Percentiles rank a stretch among this genome's conserved stretches.
Evolutionary conservation across 2,797 vertebrate genomes (phyloP).

Genomic region (Karalla daura): DNA sequence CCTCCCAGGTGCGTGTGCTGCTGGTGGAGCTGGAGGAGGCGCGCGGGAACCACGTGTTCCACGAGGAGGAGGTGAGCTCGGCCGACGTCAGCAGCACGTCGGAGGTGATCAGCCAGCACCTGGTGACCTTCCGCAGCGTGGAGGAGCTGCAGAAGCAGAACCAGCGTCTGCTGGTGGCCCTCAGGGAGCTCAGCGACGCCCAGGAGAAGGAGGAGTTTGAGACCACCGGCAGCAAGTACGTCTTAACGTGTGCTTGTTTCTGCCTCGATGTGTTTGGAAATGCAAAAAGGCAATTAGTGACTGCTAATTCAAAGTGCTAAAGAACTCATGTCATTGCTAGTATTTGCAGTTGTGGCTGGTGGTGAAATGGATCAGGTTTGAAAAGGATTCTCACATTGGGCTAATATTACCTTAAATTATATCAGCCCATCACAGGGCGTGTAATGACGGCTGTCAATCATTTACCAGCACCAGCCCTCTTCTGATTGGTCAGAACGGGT

Average conservation of each 20-base stretch:
- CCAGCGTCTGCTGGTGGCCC: conserved; percentile 91
- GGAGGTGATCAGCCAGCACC: conserved; percentile 94
- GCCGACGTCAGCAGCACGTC: conserved; percentile 94
- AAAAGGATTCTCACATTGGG: too few relatives aligned
- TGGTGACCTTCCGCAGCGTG: conserved; percentile 95
- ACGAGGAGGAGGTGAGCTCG: conserved; percentile 90
- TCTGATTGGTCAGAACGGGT: too few relatives aligned
- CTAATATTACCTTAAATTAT: too few relatives aligned
- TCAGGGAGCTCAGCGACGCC: conserved; percentile 92
- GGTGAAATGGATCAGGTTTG: too few relatives aligned
- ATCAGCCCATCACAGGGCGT: too few relatives aligned
- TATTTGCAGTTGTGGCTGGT: too few relatives aligned
- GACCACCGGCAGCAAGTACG: conserved; percentile 85
- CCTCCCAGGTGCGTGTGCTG: conserved; percentile 89
- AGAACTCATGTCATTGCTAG: too few relatives aligned
- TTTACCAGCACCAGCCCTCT: too few relatives aligned
- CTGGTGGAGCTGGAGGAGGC: conserved; percentile 97
- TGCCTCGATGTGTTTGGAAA: background rate
- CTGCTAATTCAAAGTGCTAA: too few relatives aligned
- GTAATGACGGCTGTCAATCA: too few relatives aligned
- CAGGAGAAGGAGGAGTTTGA: conserved; percentile 93
- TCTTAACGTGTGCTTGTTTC: background rate
- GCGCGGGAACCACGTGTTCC: conserved; percentile 93
- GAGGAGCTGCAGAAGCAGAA: conserved; percentile 98
- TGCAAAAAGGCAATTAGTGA: too few relatives aligned